A percentile compares a stretch with the other conserved stretches of the same genome.
These are phyloP conservation scores for Disparrhopalites patrizii DNA, from an alignment of 2,888 invertebrate genomes.

Conservation along the genomic window DNA sequence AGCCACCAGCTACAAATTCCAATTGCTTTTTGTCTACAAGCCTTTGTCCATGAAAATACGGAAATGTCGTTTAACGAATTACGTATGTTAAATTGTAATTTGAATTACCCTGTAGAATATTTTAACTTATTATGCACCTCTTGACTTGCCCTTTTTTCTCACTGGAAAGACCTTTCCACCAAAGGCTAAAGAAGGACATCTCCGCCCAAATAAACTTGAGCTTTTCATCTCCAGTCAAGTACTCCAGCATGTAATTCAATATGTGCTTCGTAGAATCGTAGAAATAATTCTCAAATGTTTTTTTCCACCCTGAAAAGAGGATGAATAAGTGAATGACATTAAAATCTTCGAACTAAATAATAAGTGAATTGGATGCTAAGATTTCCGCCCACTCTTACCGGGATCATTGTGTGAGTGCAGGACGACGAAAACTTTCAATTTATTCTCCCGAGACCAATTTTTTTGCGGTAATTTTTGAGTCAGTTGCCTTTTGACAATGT, in stretches of 20 bases:
- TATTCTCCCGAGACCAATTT: slow-evolving; percentile 57
- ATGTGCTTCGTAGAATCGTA: slow-evolving; percentile 81
- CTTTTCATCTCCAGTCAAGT: slow-evolving; percentile 69
- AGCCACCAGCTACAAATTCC: slow-evolving; percentile 96
- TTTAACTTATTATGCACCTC: not conserved
- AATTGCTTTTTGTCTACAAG: slow-evolving; percentile 76
- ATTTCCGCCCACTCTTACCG: no score
- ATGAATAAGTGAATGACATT: not conserved
- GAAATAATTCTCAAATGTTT: slow-evolving; percentile 94
- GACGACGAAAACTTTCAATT: slow-evolving; percentile 88
- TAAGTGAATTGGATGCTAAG: no score
- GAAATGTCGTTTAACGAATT: no score
- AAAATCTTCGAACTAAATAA: not conserved
- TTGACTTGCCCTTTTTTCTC: slow-evolving; percentile 59
- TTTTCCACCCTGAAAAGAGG: slow-evolving; percentile 83
- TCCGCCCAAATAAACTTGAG: slow-evolving; percentile 98
- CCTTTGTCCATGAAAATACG: no score
- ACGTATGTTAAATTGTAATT: no score
- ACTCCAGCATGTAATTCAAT: slow-evolving; percentile 81
- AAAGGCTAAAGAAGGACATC: slow-evolving; percentile 85
- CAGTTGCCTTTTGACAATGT: not conserved
- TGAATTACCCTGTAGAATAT: not conserved
- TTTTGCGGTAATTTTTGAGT: not conserved
- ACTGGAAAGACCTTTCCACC: slow-evolving; percentile 76
- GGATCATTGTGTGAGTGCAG: slow-evolving; percentile 99